Evolutionary conservation across 2,113 vertebrate genomes (phyloP), one percentile per base, ranked within the genome.

Genomic region (Numida meleagris): DNA sequence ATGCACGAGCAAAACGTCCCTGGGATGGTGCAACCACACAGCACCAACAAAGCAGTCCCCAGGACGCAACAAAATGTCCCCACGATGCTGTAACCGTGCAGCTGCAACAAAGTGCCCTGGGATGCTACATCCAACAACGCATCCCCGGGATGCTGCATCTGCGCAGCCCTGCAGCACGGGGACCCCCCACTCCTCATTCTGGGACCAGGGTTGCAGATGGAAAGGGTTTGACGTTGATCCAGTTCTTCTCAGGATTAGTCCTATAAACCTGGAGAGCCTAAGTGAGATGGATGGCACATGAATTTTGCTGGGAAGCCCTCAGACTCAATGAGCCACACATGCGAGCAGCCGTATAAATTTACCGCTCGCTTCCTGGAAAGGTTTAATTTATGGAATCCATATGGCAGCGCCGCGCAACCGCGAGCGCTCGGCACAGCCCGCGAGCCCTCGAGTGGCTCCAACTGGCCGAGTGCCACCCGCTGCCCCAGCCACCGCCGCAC

Each of bases 351-450:
- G 0, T 90, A 86, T 85, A 95, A 90, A 96, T 97, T 94, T 42
- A 71, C 96, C 42, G 1, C 88, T 68, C 17, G 53, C 86, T 97
- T 97, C 97, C 86, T 59, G 95, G 94, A 94, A 97, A 29, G 63
- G 91, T 96, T 96, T 97, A 96, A 97, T 97, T 97, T 97, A 98
- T 96, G 96, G 96, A 88, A 94, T 96, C 97, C 97, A 96, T 96
- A 97, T 95, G 97, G 96, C 95, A 93, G 90, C 27, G 3, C 74
- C 24, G 20, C 79, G 87, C 90, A 88, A 93, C 93, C 40, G 1
- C 19, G 1, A 81, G 88, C 8, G 10, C 95, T 91, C 80, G 1
- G 16, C 89, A 65, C 90, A 84, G 83, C 95, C 96, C 50, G 11
- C 1, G 17, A 82, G 95, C 75, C 81, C 91, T 93, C 66, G 3